These are phyloP conservation scores for Tenthredo scrophulariae DNA, from an alignment of 2,888 invertebrate species.

Conservation along the genomic window DNA sequence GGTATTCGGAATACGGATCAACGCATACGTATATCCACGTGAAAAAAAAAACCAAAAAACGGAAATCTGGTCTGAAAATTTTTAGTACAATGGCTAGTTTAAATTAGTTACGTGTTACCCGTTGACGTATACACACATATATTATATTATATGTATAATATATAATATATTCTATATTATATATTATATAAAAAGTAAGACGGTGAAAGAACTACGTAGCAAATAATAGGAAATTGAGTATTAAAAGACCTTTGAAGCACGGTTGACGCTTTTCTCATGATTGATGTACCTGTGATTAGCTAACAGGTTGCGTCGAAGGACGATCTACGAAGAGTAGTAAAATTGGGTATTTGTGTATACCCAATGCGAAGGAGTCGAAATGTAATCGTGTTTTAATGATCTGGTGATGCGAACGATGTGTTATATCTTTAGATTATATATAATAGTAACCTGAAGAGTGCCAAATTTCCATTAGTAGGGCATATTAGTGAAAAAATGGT, in stretches of 20 bases:
- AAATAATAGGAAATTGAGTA: slow-evolving; percentile 36
- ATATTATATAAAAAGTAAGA: slow-evolving; percentile 16
- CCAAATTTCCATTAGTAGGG: slow-evolving; percentile 46
- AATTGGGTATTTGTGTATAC: slow-evolving; percentile 1
- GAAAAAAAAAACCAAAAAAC: background rate
- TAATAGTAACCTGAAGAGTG: slow-evolving; percentile 43
- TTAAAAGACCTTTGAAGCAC: slow-evolving; percentile 29
- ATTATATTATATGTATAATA: background rate
- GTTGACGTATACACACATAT: slow-evolving; percentile 9
- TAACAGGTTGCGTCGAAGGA: slow-evolving; percentile 8
- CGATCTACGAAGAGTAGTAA: background rate
- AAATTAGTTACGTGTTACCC: slow-evolving; percentile 33
- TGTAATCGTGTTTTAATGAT: slow-evolving; percentile 35
- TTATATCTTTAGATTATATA: slow-evolving; percentile 44
- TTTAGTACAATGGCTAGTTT: slow-evolving; percentile 42
- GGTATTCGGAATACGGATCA: background rate
- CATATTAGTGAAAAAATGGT: slow-evolving; percentile 21
- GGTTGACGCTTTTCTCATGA: background rate
- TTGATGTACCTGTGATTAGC: background rate
- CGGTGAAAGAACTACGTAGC: slow-evolving; percentile 5
- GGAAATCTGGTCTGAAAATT: slow-evolving; percentile 16
- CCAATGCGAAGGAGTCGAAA: background rate
- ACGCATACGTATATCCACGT: background rate
- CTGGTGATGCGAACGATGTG: slow-evolving; percentile 31
- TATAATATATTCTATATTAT: background rate